Evolutionary conservation across 1,140 invertebrate species (phyloP), one percentile per base, ranked within the genome.

Genomic region (Druon quercuslanigerum): DNA sequence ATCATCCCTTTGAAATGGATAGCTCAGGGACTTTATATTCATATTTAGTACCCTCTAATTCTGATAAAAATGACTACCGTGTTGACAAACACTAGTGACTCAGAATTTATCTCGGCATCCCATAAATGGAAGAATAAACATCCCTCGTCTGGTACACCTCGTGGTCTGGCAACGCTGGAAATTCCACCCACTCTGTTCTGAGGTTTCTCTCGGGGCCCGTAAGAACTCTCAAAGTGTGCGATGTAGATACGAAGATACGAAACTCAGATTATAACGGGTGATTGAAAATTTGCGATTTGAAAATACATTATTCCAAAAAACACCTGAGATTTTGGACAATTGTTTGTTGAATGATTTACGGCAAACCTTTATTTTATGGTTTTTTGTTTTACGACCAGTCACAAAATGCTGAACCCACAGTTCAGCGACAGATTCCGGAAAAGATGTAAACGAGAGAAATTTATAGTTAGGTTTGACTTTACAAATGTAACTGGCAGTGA

Each of bases 131-230:
- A 50, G 46, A 74, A 77, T 51, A 46, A 79, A 83, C 79, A 78
- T 75, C 73, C 51, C 51, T 46, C 40, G 40, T 11, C 9, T 56
- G 51, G 73, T 71, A 76, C 60, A 66, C 20, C 60, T 66, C 74
- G 66, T 79, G 81, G 81, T 85, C 85, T 88, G 87, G 86, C 87
- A 88, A 88, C 88, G 75, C 79, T 85, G 86, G 84, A 90, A 66
- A 88, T 88, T 88, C 87, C 86, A 87, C 85, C 84, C 84, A 86
- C 84, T 79, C 80, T 76, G 82, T 85, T 85, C 76, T 79, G 79
- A 82, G 84, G 85, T 85, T 87, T 87, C 83, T 83, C 83, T 74
- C 66, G 77, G 79, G 76, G 72, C 79, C 78, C 79, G 79, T 80
- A 80, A 86, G 81, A 82, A 85, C 79, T 85, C 77, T 84, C 80